Base-by-base conservation (phyloP, 2,113 vertebrate genomes). In the Okapia johnstoni region DNA sequence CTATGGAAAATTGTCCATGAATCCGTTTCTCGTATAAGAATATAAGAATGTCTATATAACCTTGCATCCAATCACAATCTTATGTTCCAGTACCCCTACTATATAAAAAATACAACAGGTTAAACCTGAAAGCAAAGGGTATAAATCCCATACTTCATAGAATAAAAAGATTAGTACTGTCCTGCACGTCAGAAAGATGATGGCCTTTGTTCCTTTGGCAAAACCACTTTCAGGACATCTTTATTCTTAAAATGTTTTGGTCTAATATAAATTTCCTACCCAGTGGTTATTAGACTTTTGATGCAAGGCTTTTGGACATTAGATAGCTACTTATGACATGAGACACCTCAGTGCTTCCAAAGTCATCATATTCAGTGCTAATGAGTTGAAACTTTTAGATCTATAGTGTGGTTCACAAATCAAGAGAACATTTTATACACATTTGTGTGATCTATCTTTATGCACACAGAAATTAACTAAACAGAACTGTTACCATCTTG, bases 361-460 rank as follows among this genome's bases (percentile, higher is more conserved):
- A 91, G 97, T 98, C 96, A 96, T 98, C 93, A 91, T 85, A 94
- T 85, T 95, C 28, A 94, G 40, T 93, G 76, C 12, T 85, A 97
- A 93, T 95, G 87, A 97, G 79, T 77, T 85, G 28, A 98, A 96
- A 91, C n/a, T 17, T 96, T 90, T 85, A 93, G 48, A 94, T 88
- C 11, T 88, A 9, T 61, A 92, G 58, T 91, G 54, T 93, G n/a
- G 52, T 81, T 88, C 66, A 94, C 93, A 94, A 96, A 91, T 96
- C 54, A 90, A 95, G 83, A 26, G 25, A 96, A 95, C 43, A 96
- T 84, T 90, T 89, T 94, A 79, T 89, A 63, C 48, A 97, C 15
- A 63, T 97, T 81, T 89, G 60, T 77, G 14, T 88, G 61, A 85
- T 36, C 17, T 17, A 89, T 43, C 66, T 28, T 93, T 63, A 77